phyloP scores from a whole-genome alignment of 2,797 vertebrate species.

The Catostomus latipinnis region DNA sequence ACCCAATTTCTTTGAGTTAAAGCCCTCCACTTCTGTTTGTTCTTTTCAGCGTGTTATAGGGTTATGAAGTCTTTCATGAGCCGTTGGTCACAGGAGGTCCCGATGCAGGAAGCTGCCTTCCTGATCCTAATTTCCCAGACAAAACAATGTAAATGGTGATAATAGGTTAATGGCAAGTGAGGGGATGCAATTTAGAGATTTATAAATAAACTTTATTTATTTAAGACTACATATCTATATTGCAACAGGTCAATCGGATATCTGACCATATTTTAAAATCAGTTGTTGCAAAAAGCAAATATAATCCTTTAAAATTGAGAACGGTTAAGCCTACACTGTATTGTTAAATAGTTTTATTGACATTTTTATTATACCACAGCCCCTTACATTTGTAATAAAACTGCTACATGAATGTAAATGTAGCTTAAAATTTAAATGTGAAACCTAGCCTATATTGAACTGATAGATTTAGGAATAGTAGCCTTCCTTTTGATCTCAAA shows the following conservation, averaged over 20 bases:
- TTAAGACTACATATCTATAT: not conserved
- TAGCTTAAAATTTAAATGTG: too few species aligned
- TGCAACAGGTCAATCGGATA: not conserved
- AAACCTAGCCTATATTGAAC: too few species aligned
- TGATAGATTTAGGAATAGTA: too few species aligned
- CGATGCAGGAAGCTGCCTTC: slow-evolving; percentile 63
- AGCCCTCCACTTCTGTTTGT: not conserved
- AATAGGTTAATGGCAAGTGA: not conserved
- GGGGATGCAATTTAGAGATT: too few species aligned
- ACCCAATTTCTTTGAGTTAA: not conserved
- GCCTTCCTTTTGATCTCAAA: not conserved
- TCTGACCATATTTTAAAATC: not conserved
- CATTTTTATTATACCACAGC: too few species aligned
- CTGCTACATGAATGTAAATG: too few species aligned
- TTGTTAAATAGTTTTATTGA: too few species aligned
- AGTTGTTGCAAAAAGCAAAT: not conserved
- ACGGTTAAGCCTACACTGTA: too few species aligned
- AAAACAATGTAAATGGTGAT: slow-evolving; percentile 67
- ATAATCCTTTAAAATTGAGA: too few species aligned
- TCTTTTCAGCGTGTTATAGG: slow-evolving; percentile 11
- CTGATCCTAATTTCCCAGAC: slow-evolving; percentile 70
- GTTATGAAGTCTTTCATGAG: slow-evolving; percentile 72
- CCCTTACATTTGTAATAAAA: too few species aligned
- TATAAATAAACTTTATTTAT: too few species aligned
- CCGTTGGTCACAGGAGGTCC: slow-evolving; percentile 65